A percentile compares a stretch with the other conserved stretches of the same genome.
These are phyloP conservation scores for Suncus etruscus DNA, from an alignment of 2,113 vertebrate species.

Conservation along the genomic window DNA sequence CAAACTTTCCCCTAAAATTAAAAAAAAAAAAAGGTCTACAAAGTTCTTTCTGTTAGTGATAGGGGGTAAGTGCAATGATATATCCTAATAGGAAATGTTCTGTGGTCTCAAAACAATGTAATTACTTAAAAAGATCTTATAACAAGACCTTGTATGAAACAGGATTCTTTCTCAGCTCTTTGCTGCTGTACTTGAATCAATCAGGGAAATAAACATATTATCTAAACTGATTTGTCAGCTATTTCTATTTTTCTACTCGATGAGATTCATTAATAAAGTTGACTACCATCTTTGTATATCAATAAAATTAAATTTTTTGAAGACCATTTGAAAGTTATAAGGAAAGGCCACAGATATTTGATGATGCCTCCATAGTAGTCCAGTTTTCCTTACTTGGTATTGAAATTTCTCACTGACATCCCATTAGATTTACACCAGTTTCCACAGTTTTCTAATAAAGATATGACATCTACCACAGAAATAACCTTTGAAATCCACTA, in stretches of 20 bases:
- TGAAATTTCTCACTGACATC: not conserved
- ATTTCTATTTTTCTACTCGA: not conserved
- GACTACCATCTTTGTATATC: conserved; percentile 9
- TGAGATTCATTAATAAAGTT: not conserved
- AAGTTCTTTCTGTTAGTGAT: too few relatives aligned
- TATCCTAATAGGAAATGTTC: too few relatives aligned
- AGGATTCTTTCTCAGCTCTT: not conserved
- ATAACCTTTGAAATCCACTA: not conserved
- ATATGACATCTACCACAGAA: not conserved
- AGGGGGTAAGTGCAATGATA: too few relatives aligned
- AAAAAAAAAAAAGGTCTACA: too few relatives aligned
- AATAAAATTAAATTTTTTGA: not conserved
- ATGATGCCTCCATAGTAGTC: not conserved
- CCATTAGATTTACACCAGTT: not conserved
- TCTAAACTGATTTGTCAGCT: not conserved
- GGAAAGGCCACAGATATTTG: too few relatives aligned
- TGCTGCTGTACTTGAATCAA: not conserved
- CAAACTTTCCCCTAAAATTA: too few relatives aligned
- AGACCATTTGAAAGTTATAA: too few relatives aligned
- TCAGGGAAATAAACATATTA: not conserved
- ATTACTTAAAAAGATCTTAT: not conserved
- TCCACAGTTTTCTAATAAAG: conserved; percentile 50
- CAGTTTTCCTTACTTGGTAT: not conserved
- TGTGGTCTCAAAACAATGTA: too few relatives aligned
- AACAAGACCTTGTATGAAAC: not conserved